Evolutionary conservation across 2,888 invertebrate genomes (phyloP).

Genomic region (Chamaedrilus cognettii): DNA sequence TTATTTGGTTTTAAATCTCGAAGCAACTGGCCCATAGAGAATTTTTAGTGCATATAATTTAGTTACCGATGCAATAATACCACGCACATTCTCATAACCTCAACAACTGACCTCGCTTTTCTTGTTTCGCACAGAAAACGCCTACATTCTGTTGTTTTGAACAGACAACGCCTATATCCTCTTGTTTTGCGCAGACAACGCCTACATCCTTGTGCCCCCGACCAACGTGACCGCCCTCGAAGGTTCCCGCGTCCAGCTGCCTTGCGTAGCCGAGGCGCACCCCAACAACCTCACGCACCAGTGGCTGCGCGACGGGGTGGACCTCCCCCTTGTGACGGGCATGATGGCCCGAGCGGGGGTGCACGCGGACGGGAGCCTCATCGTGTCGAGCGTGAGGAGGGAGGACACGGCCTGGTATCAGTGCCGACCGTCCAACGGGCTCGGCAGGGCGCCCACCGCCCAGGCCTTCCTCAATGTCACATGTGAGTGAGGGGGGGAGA

Average conservation of each 20-base stretch:
- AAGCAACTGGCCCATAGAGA: no score
- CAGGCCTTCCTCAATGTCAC: slow-evolving; percentile 95
- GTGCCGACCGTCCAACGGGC: slow-evolving; percentile 95
- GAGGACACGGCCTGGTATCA: slow-evolving; percentile 95
- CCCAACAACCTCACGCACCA: slow-evolving; percentile 79
- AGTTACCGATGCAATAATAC: no score
- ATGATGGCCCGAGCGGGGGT: slow-evolving; percentile 90
- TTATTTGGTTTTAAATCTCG: no score
- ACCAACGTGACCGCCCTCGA: slow-evolving; percentile 92
- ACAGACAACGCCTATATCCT: slow-evolving; percentile 97
- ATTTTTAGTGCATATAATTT: no score
- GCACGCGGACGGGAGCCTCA: slow-evolving; percentile 86
- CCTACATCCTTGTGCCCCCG: slow-evolving; percentile 94
- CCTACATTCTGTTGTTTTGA: no score
- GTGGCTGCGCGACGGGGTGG: slow-evolving; percentile 29
- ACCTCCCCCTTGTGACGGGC: slow-evolving; percentile 24
- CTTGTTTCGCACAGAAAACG: no score
- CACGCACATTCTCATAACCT: no score
- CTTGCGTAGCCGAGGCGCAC: slow-evolving; percentile 89
- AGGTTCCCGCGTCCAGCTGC: slow-evolving; percentile 91
- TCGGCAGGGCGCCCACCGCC: slow-evolving; percentile 93
- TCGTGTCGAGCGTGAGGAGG: slow-evolving; percentile 90
- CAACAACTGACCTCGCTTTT: no score
- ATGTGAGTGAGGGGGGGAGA: no score
- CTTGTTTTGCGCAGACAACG: slow-evolving; percentile 79